Percentiles rank a stretch among this genome's conserved stretches.
Evolutionary conservation across 2,113 vertebrate species (phyloP).

Genomic region (Geococcyx californianus): DNA sequence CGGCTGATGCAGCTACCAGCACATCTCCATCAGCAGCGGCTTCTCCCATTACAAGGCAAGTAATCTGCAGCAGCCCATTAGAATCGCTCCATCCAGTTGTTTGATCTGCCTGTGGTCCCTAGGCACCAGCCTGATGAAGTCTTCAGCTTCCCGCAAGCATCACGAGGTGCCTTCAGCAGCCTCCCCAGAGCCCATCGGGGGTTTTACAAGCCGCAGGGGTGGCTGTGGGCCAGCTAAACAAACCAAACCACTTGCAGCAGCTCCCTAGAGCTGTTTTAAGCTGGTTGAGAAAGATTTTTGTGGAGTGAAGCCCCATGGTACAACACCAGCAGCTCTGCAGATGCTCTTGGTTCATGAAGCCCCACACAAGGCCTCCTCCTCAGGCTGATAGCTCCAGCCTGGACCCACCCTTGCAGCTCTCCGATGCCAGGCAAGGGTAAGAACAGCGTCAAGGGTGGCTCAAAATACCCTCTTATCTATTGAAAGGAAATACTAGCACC

Average conservation of each 20-base stretch:
- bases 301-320: neutral
- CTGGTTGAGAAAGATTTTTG: neutral
- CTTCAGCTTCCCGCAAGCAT: neutral
- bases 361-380: neutral
- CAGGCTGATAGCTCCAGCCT: neutral
- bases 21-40: neutral
- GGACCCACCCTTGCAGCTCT: neutral
- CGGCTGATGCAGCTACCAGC: neutral
- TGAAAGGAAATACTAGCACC: neutral
- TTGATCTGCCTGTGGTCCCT: neutral
- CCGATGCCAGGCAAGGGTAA: neutral
- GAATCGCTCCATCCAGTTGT: neutral
- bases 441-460: neutral
- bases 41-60: neutral
- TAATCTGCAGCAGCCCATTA: neutral
- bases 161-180: neutral
- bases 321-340: neutral
- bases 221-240: neutral
- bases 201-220: neutral
- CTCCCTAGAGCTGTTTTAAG: neutral
- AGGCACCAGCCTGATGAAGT: neutral
- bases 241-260: neutral
- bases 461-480: neutral
- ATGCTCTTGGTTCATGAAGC: neutral
- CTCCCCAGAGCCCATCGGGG: neutral